A percentile compares a stretch with the other conserved stretches of the same genome.
Evolutionary conservation across 2,888 invertebrate genomes (phyloP).

Genomic region (Platypus cylindrus): DNA sequence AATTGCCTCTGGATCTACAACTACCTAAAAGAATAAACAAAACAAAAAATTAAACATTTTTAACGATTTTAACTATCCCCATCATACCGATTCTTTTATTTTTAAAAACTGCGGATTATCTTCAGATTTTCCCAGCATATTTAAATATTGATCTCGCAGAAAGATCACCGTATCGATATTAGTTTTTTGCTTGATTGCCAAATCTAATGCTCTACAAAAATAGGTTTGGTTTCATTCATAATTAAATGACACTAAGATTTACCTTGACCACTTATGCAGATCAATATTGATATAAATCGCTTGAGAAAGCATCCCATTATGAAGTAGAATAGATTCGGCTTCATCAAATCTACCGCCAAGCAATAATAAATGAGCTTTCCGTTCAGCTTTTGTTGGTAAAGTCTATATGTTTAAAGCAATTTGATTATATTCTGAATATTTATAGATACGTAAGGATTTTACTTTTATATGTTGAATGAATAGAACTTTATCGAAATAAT

Average conservation of each 20-base stretch:
- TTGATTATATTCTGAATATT: neutral
- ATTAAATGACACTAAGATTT: slow-evolving; percentile 11
- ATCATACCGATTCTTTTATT: slow-evolving; percentile 33
- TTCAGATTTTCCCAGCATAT: slow-evolving; percentile 43
- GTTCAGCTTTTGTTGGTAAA: slow-evolving; percentile 41
- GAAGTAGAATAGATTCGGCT: slow-evolving; percentile 58
- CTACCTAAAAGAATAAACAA: slow-evolving; percentile 28
- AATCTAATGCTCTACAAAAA: slow-evolving; percentile 50
- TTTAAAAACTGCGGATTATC: slow-evolving; percentile 42
- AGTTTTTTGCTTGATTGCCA: slow-evolving; percentile 59
- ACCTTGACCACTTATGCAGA: slow-evolving; percentile 65
- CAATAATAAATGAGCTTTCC: slow-evolving; percentile 54
- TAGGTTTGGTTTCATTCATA: neutral
- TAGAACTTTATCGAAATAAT: slow-evolving; percentile 74
- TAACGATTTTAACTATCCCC: neutral
- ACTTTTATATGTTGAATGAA: slow-evolving; percentile 68
- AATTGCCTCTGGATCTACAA: slow-evolving; percentile 37
- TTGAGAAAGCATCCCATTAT: slow-evolving; percentile 52
- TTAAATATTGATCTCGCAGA: slow-evolving; percentile 50
- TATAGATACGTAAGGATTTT: too few species aligned
- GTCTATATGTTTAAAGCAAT: too few species aligned
- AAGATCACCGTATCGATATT: slow-evolving; percentile 62
- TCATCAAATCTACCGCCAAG: slow-evolving; percentile 55
- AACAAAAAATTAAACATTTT: slow-evolving; percentile 1
- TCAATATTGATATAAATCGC: slow-evolving; percentile 60